Base-by-base conservation (phyloP, 2,113 vertebrate species). In the Pseudorhombus dupliciocellatus region DNA sequence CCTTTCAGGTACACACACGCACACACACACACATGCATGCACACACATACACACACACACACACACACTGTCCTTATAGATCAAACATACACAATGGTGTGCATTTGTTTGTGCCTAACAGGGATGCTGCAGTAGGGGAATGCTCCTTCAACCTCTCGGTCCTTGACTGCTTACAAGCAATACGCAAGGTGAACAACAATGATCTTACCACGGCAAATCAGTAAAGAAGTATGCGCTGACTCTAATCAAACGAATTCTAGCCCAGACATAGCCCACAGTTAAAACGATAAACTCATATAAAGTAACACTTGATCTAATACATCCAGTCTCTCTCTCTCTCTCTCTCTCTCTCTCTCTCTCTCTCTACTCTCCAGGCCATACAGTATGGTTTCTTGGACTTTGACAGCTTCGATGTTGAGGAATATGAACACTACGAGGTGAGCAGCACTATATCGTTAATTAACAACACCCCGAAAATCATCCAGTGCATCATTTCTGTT, bases 351-450 rank as follows among this genome's bases (percentile, higher is more conserved):
- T n/a, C n/a, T n/a, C n/a, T n/a, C 25, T 26, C 40, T 42, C 9
- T 42, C 5, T 58, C 11, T 53, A 31, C 90, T 87, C 73, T 37
- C 11, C 85, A 98, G 97, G 96, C 96, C 14, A 86, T 95, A 57
- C 95, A 96, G 60, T 93, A 96, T 72, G 94, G 95, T 58, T 95
- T 98, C 90, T 94, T 98, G 87, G 94, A 98, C 92, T 98, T 97
- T 88, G 95, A 96, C 80, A 94, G 87, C 26, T 98, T 98, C 90
- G 92, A 95, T 81, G 95, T 94, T 84, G 96, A 97, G 79, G 96
- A 97, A 83, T 97, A 98, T 80, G 96, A 98, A 78, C 95, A 98
- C 91, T 98, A 97, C 64, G 97, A 98, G 96, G 97, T 96, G 89
- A 59, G 31, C 22, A 40, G 7, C 9, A 18, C 15, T 8, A 12